Base-by-base conservation (phyloP, 2,888 invertebrate genomes). In the Andrena praecox region DNA sequence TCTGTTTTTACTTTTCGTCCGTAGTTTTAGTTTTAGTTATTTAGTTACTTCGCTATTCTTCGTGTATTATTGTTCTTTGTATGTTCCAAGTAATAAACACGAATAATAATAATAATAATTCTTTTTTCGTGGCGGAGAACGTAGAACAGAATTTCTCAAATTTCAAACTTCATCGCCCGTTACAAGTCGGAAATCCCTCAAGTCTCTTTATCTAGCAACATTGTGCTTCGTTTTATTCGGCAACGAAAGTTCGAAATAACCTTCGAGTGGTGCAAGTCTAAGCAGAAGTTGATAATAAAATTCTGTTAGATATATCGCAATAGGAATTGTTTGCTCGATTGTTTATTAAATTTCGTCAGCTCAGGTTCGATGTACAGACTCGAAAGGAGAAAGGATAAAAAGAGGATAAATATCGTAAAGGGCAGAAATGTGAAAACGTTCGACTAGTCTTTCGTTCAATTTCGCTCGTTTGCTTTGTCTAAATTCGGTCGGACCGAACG, bases 401-500 rank as follows among this genome's bases (percentile, higher is more conserved):
- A 31, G 42, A 66, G 64, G 29, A 33, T 59, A 78, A 77, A 82
- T 71, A 68, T 42, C 54, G 70, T 69, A 82, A 70, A 73, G 48
- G 56, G 64, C 56, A 27, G 77, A 77, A 59, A 27, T 31, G 70
- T 31, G 74, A 83, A 69, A 77, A 77, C 70, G 82, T 82, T 69
- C 31, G 69, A 80, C 62, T 52, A 62, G 67, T 29, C 56, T 74
- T 62, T 64, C 83, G 82, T 82, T 82, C 82, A 83, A 77, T 83
- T 82, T 66, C 73, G 54, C 74, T 83, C 82, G 83, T 77, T 83
- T 79, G 77, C 85, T 77, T 85, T 70, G 75, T 82, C 87, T 87
- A 86, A 86, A 87, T 82, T 87, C 79, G 77, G 75, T 71, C 69
- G 80, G 85, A 81, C 77, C 69, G 77, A 67, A 63, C 77, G 83